A percentile compares a stretch with the other conserved stretches of the same genome.
Conservation (phyloP, 1,140 invertebrate species). For the Phortica variegata region DNA sequence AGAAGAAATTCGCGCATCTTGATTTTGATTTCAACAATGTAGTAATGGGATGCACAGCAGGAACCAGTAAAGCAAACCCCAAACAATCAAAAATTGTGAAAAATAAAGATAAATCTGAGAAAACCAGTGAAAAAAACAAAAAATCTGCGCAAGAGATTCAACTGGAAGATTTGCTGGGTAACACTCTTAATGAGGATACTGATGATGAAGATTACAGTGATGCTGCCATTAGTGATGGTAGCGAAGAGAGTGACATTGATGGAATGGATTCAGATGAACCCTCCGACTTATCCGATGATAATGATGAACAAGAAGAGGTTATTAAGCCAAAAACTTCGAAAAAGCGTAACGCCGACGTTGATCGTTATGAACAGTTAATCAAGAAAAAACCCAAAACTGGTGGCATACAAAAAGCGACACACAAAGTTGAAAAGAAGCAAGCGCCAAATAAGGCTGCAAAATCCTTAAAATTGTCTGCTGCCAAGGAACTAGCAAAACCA, state of each 20-base stretch:
- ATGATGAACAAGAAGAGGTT: constrained; percentile 19
- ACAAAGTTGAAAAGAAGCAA: constrained; percentile 1
- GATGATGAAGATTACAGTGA: constrained; percentile 16
- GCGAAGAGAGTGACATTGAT: constrained; percentile 6
- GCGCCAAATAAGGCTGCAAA: constrained; percentile 19
- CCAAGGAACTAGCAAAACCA: constrained; percentile 40
- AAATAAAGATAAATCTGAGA: constrained; percentile 23
- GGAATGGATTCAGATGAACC: no score
- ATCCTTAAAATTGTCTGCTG: constrained; percentile 30
- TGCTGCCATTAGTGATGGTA: constrained; percentile 5
- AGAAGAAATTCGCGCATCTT: constrained; percentile 41
- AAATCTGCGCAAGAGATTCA: background rate
- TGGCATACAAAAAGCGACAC: constrained; percentile 38
- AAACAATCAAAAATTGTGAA: constrained; percentile 47
- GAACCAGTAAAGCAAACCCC: constrained; percentile 11
- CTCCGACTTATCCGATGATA: no score
- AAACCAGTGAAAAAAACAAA: constrained; percentile 31
- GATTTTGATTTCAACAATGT: constrained; percentile 40
- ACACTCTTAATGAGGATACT: constrained; percentile 1
- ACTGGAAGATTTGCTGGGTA: background rate
- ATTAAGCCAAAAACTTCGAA: constrained; percentile 19
- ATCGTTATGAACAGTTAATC: constrained; percentile 24
- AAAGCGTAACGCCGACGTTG: constrained; percentile 19
- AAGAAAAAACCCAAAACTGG: constrained; percentile 41
- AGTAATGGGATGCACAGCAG: constrained; percentile 17